These are phyloP conservation scores for Stictocephala bisonia DNA, from an alignment of 2,888 invertebrate genomes.

Conservation along the genomic window DNA sequence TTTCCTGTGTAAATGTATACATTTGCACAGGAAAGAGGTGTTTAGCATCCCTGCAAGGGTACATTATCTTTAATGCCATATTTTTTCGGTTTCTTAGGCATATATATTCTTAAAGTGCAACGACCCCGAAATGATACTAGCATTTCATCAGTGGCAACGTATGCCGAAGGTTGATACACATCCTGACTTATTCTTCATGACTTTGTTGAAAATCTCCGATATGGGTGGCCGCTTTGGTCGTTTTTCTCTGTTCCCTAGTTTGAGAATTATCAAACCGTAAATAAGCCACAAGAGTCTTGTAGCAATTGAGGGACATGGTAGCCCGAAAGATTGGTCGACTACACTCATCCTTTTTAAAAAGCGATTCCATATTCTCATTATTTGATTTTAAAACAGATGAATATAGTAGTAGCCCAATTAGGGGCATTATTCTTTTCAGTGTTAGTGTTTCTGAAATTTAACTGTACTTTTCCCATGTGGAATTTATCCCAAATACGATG, in stretches of 20 bases:
- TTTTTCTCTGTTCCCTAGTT: slow-evolving; percentile 9
- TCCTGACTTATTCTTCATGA: slow-evolving; percentile 24
- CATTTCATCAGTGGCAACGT: slow-evolving; percentile 25
- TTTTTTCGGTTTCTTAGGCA: slow-evolving; percentile 54
- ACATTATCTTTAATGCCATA: slow-evolving; percentile 58
- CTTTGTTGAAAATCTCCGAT: slow-evolving; percentile 37
- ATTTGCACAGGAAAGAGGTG: slow-evolving; percentile 45
- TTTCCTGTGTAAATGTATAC: slow-evolving; percentile 24
- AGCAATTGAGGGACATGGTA: slow-evolving; percentile 29
- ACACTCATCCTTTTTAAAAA: slow-evolving; percentile 9
- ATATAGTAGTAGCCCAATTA: slow-evolving; percentile 17
- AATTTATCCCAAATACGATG: neutral
- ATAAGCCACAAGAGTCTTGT: slow-evolving; percentile 16
- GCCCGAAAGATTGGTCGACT: slow-evolving; percentile 21
- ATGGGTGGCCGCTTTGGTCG: slow-evolving; percentile 46
- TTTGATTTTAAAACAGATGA: slow-evolving; percentile 26
- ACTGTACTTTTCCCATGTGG: neutral
- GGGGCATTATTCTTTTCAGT: slow-evolving; percentile 18
- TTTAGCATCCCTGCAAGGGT: slow-evolving; percentile 46
- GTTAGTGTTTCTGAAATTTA: slow-evolving; percentile 18
- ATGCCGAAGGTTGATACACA: slow-evolving; percentile 28
- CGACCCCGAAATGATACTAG: slow-evolving; percentile 11
- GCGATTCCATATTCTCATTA: slow-evolving; percentile 25
- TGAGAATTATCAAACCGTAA: slow-evolving; percentile 27
- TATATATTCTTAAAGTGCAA: slow-evolving; percentile 17